Percentiles rank a stretch among this genome's conserved stretches.
Evolutionary conservation across 2,113 vertebrate genomes (phyloP).

Genomic region (Alethe diademata): DNA sequence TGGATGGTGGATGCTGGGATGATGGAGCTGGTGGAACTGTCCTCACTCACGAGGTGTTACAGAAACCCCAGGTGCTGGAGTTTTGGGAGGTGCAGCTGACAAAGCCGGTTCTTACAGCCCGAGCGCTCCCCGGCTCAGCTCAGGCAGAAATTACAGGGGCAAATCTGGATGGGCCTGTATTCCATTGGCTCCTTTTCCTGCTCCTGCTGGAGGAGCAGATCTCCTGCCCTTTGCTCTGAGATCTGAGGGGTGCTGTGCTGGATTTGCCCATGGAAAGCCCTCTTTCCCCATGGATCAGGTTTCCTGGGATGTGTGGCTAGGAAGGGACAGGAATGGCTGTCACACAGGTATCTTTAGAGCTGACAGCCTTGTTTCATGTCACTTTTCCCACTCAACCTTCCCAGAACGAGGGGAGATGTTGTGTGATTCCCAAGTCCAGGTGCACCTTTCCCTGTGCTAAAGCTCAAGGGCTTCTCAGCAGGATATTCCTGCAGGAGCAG

Average conservation of each 20-base stretch:
- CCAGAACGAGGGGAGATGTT: neutral
- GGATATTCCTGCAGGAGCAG: neutral
- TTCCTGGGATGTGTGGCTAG: neutral
- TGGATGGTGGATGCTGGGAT: too few species aligned
- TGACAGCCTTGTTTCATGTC: neutral
- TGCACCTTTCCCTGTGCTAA: neutral
- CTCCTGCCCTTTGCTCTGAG: neutral
- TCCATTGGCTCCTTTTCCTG: too few species aligned
- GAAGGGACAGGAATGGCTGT: neutral
- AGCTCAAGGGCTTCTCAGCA: neutral
- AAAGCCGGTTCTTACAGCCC: too few species aligned
- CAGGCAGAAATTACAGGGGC: too few species aligned
- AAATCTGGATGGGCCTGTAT: too few species aligned
- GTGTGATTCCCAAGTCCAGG: accelerated
- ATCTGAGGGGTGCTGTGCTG: neutral
- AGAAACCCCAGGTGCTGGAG: too few species aligned
- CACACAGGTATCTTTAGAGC: accelerated
- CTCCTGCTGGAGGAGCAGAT: neutral
- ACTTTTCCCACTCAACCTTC: neutral
- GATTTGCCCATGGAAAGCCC: accelerated
- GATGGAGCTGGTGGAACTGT: too few species aligned
- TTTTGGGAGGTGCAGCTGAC: too few species aligned
- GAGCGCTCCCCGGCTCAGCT: too few species aligned
- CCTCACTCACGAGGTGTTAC: too few species aligned
- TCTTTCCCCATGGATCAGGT: neutral